These are phyloP conservation scores for Oligia fasciuncula DNA, from an alignment of 2,888 invertebrate genomes.

Conservation along the genomic window DNA sequence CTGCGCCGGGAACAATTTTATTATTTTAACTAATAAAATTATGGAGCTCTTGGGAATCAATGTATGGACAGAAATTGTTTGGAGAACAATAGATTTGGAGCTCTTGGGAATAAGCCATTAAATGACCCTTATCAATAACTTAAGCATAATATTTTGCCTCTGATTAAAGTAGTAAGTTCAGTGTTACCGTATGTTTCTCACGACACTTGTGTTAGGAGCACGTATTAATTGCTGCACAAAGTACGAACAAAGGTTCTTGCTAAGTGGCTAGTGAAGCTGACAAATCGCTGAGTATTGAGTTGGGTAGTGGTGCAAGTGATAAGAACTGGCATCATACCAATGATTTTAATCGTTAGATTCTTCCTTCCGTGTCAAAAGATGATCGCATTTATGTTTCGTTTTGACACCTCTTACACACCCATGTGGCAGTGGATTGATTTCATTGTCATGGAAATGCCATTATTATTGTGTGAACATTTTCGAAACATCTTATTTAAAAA, in stretches of 20 bases:
- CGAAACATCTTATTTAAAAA: too few species aligned
- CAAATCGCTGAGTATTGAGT: constrained; percentile 63
- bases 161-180: background rate
- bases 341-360: background rate
- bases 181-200: constrained; percentile 46
- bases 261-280: constrained; percentile 62
- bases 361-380: background rate
- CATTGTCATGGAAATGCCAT: background rate
- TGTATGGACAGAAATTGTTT: too few species aligned
- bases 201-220: constrained; percentile 47
- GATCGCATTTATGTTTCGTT: background rate
- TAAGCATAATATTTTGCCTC: constrained; percentile 6
- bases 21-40: too few species aligned
- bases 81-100: too few species aligned
- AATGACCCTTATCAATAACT: background rate
- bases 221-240: constrained; percentile 57
- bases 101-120: background rate
- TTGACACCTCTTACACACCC: background rate
- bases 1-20: too few species aligned
- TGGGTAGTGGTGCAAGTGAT: constrained; percentile 49
- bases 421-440: background rate
- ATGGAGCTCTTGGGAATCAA: too few species aligned
- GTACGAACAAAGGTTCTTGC: constrained; percentile 46
- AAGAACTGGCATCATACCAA: constrained; percentile 4
- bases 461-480: background rate